Conservation (phyloP, 2,888 invertebrate genomes). For the Branchinecta sandiegonensis region DNA sequence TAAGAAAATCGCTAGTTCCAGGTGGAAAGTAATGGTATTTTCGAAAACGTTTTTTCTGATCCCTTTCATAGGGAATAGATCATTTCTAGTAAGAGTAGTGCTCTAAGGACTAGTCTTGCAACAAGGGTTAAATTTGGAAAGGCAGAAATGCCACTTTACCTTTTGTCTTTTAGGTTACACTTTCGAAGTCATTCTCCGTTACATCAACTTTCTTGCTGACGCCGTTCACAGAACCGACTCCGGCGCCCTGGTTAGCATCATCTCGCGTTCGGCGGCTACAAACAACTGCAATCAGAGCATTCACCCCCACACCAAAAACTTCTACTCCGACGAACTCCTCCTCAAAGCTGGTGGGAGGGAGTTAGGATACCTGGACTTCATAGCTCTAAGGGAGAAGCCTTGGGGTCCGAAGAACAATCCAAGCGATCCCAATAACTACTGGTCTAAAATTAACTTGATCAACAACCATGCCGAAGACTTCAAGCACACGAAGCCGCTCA, state of each 20-base stretch:
- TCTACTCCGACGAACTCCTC: not conserved
- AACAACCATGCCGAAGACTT: constrained; percentile 6
- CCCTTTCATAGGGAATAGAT: too few species aligned
- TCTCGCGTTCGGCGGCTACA: not conserved
- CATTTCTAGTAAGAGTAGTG: too few species aligned
- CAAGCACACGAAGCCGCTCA: not conserved
- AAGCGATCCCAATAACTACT: not conserved
- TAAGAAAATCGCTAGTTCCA: too few species aligned
- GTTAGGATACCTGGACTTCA: not conserved
- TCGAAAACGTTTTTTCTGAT: too few species aligned
- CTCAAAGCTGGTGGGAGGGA: constrained; percentile 4
- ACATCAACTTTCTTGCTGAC: constrained; percentile 9
- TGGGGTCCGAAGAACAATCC: constrained; percentile 5
- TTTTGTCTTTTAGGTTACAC: not conserved
- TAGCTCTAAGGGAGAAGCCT: not conserved
- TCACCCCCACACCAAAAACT: not conserved
- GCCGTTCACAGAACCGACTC: not conserved
- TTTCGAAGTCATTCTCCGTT: not conserved
- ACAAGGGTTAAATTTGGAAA: not conserved
- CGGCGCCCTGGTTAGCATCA: not conserved
- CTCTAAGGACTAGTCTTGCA: too few species aligned
- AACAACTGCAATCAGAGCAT: not conserved
- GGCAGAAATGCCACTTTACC: not conserved
- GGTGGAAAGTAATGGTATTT: too few species aligned
- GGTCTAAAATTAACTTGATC: not conserved